Evolutionary conservation across 64 coral and sea anemone species (phyloP), one percentile per base, ranked within the genome.

Genomic region (Montipora foliosa): DNA sequence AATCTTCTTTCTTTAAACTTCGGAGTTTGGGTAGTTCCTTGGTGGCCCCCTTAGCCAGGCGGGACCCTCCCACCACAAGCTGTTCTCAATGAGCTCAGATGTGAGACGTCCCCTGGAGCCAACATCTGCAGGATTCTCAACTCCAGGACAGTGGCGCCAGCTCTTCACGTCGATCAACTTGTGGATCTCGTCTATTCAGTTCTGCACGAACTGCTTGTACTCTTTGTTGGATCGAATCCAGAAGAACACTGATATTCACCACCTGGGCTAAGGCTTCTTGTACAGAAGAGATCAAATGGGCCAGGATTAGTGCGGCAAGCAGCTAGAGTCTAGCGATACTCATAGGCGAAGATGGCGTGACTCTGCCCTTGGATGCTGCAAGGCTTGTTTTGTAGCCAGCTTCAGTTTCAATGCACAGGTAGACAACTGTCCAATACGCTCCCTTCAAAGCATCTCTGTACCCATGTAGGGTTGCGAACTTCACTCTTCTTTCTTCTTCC

Each of bases 201-300:
- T 93, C 61, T 93, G 82, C 16, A 93, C 83, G 53, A 93, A 93
- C 76, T 93, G 92, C 48, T 93, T 93, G 46, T 53, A 87, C 11
- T 93, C 83, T 15, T 72, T 88, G 48, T 44, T 81, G 14, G 74
- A 9, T 17, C 52, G 58, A 19, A 88, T 88, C 92, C 92, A 93
- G 47, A 80, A 74, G 15, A 88, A 79, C 20, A 93, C 92, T 67
- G 2, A 25, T 80, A 52, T 14, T 21, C 19, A 57, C 5, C 51
- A 80, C 50, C 49, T 80, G 16, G 16, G 0, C 17, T n/a, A 80
- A 58, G 49, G 78, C 78, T 57, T 80, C 78, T 73, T 55, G 52
- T 55, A 55, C 52, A 55, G 52, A 55, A 55, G 52, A 55, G 52
- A 55, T 55, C 52, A 55, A 55, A 55, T 10, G 52, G 52, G 52